Base-by-base conservation (phyloP, 2,113 vertebrate species). In the Vombatus ursinus region DNA sequence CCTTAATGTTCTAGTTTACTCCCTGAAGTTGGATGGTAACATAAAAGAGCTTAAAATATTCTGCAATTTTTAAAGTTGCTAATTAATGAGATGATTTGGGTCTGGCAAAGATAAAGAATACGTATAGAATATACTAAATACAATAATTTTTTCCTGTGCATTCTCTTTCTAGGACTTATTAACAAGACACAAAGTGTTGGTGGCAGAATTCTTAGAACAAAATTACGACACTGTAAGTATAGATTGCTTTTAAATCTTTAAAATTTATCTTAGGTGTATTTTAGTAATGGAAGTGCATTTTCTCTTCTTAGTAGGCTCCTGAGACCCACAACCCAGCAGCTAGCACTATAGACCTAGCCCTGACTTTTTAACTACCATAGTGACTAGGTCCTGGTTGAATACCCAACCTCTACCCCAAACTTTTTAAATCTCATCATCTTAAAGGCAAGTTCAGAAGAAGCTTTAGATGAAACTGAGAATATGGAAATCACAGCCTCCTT, bases 131-230 rank as follows among this genome's bases (percentile, higher is more conserved):
- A 51, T 89, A 24, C 93, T 23, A 92, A 5, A 26, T 93, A n/a
- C 57, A 93, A 53, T 96, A 54, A 97, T 51, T 95, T 96, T 96
- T 47, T 49, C 93, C 94, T 96, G 89, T 2, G 47, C 97, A 89
- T 95, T 97, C 95, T 96, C 97, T 98, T 97, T 68, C 84, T 98
- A 99, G 99, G 99, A 99, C 97, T 99, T 99, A 93, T 98, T 99
- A 96, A 99, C 99, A 2, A 99, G 99, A 98, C 99, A 99, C 98
- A 99, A 99, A 98, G 99, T 99, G 90, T 98, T 99, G 94, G 99
- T 99, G 97, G 99, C 99, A 3, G 99, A 99, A 96, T 99, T 99
- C 98, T 99, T 99, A 97, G 99, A 99, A 97, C 99, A 99, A 97
- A 99, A 99, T 98, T 99, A 99, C 50, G 99, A 99, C 92, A 98